Evolutionary conservation across 2,113 vertebrate genomes (phyloP), one percentile per base, ranked within the genome.

Genomic region (Tachysurus vachellii): DNA sequence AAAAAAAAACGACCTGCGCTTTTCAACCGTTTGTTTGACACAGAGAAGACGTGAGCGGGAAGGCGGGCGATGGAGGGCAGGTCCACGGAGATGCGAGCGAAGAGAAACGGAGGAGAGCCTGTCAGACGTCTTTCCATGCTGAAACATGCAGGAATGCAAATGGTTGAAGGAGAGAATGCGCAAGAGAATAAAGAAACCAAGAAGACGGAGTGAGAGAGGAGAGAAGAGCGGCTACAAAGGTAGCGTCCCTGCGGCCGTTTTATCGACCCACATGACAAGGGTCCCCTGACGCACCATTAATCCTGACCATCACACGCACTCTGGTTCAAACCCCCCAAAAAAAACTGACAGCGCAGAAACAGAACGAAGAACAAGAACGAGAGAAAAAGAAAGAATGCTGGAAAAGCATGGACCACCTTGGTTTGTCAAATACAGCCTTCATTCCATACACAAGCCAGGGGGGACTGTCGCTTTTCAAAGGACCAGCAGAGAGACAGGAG

Each of bases 281-380:
- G 97, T 99, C 98, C 98, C 98, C 96, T 91, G 98, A 97, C 96
- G 95, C 96, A 96, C 98, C 96, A 99, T 99, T 99, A 99, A 98
- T 97, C 96, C 94, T 97, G 97, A 96, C 98, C 96, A 96, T 96
- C 95, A 95, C 96, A 94, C 56, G 12, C 31, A 26, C 79, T 79
- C 56, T 92, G 97, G 96, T 97, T 99, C 97, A 99, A 98, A 98
- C 82, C 64, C 80, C 10, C 1, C 5, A 50, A 50, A 50, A 50
- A 50, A 50, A 23, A 19, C 84, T 88, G 87, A 90, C 84, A 89
- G 31, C 70, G 42, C 64, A 75, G 81, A 62, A 56, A 77, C 19
- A 59, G 86, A 83, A 44, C 14, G 36, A 59, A 28, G 14, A 50
- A 19, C 36, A 26, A 59, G 76, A 79, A 44, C 19, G 44, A 23